Conservation (phyloP, 2,797 vertebrate species). For the Micromesistius poutassou region DNA sequence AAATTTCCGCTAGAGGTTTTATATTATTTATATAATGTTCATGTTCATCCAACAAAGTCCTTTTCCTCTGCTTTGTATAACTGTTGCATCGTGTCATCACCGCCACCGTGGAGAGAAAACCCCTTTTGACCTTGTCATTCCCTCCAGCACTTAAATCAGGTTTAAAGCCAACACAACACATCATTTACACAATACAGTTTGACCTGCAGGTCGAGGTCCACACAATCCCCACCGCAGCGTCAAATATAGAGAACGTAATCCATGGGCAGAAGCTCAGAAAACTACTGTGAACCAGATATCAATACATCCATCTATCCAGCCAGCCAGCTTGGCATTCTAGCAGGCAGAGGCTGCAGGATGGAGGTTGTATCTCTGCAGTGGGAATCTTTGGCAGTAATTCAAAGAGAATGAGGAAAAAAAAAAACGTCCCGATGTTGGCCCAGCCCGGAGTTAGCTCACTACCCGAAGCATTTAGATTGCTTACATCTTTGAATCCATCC, state of each 20-base stretch:
- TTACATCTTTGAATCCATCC: slow-evolving; percentile 2
- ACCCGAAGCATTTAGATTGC: not conserved
- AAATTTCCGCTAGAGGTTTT: too few species aligned
- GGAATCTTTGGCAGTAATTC: not conserved
- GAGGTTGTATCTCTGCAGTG: not conserved
- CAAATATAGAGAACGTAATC: slow-evolving; percentile 21
- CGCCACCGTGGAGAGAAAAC: not conserved
- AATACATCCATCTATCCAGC: slow-evolving; percentile 3
- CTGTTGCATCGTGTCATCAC: not conserved
- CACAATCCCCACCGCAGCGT: not conserved
- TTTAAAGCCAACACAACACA: not conserved
- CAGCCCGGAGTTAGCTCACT: not conserved
- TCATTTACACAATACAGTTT: not conserved
- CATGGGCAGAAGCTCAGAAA: slow-evolving; percentile 10
- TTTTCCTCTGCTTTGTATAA: not conserved
- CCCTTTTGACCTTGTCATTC: not conserved
- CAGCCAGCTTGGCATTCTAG: not conserved
- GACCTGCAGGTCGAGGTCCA: not conserved
- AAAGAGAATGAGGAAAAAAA: not conserved
- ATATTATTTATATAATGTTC: too few species aligned
- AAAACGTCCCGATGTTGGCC: not conserved
- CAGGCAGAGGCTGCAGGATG: not conserved
- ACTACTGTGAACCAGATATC: slow-evolving; percentile 14
- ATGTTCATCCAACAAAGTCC: too few species aligned
- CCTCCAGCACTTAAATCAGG: not conserved